Percentiles rank a stretch among this genome's conserved stretches.
phyloP scores from a whole-genome alignment of 2,888 invertebrate genomes.

The Acrobasis consociella region DNA sequence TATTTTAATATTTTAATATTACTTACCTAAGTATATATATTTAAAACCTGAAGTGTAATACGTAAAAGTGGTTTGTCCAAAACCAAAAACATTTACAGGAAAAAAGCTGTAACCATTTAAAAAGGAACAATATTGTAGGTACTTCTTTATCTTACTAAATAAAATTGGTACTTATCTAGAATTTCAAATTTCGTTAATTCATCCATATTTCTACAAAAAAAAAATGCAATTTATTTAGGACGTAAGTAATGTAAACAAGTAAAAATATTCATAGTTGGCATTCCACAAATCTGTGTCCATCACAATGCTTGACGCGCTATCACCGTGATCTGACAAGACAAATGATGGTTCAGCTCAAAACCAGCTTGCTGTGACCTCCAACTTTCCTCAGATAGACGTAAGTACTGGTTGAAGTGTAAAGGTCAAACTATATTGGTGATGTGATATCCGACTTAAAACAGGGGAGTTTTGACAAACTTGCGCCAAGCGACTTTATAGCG shows the following conservation, averaged over 20 bases:
- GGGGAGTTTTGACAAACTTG: constrained; percentile 60
- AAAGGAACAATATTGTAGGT: too few species aligned
- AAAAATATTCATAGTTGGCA: constrained; percentile 70
- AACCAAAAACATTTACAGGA: too few species aligned
- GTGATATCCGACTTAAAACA: constrained; percentile 57
- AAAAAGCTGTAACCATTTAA: too few species aligned
- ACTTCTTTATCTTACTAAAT: too few species aligned
- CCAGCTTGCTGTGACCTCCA: constrained; percentile 48
- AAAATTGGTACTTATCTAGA: too few species aligned
- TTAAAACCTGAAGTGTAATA: too few species aligned
- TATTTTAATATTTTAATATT: too few species aligned
- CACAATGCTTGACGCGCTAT: constrained; percentile 63
- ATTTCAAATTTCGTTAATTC: too few species aligned
- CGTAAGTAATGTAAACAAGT: constrained; percentile 22
- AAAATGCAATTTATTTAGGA: too few species aligned
- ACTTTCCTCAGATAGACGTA: constrained; percentile 22
- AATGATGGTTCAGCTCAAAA: constrained; percentile 56
- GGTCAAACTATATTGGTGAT: constrained; percentile 45
- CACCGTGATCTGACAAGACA: constrained; percentile 75
- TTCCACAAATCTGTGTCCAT: constrained; percentile 74
- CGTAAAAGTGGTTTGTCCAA: too few species aligned
- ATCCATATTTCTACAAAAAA: background rate
- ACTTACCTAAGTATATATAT: too few species aligned
- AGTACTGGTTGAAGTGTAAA: constrained; percentile 10
- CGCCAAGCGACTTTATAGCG: constrained; percentile 25